phyloP scores from a whole-genome alignment of 2,113 vertebrate genomes.

The Scomber scombrus region DNA sequence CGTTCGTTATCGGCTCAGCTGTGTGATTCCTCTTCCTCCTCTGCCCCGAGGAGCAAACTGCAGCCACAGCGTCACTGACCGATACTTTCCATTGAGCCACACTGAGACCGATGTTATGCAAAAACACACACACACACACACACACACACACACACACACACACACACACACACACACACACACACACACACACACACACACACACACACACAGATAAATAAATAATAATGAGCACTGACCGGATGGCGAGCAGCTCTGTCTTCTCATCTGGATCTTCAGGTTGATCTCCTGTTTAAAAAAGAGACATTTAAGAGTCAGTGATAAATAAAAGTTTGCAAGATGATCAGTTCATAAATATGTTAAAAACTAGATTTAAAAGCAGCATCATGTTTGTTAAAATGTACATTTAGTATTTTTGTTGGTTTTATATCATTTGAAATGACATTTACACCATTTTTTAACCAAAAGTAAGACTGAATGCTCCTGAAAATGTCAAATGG shows the following conservation, averaged over 20 bases:
- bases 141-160: neutral
- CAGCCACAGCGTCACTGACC: neutral
- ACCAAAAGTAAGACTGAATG: no score
- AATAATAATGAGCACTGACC: conserved; percentile 86
- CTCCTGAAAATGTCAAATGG: no score
- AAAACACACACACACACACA: neutral
- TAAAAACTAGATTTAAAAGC: no score
- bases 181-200: conserved; percentile 35
- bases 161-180: conserved; percentile 2
- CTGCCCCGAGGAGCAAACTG: conserved; percentile 21
- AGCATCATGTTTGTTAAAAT: no score
- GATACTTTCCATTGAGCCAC: conserved; percentile 40
- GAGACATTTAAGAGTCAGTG: neutral
- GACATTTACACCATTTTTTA: no score
- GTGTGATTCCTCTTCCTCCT: conserved; percentile 20
- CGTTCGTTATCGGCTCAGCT: neutral
- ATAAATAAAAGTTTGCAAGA: neutral
- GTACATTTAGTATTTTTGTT: no score
- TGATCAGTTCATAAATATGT: no score
- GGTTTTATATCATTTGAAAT: no score
- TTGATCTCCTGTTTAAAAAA: conserved; percentile 85
- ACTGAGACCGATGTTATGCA: neutral
- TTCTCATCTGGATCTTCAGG: conserved; percentile 87
- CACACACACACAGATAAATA: conserved; percentile 1
- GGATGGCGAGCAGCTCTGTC: conserved; percentile 88